Percentiles rank a stretch among this genome's conserved stretches.
Conservation (phyloP, 2,113 vertebrate species). For the Apeltes quadracus region DNA sequence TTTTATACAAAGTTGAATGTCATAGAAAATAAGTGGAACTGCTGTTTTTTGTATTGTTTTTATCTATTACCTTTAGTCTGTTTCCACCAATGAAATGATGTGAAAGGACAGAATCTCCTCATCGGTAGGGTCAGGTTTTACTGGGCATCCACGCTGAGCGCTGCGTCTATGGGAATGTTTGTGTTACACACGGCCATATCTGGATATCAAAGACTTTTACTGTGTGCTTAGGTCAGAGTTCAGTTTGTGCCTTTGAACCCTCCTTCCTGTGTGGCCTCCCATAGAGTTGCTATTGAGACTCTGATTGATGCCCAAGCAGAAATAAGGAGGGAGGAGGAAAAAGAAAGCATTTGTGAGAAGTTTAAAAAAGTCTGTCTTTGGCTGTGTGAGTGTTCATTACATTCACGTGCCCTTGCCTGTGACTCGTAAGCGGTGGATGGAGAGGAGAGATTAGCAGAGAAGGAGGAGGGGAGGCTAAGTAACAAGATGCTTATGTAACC, state of each 20-base stretch:
- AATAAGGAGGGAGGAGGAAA: slow-evolving; percentile 27
- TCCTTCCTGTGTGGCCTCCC: slow-evolving; percentile 74
- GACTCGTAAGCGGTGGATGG: slow-evolving; percentile 34
- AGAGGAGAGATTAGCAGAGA: slow-evolving; percentile 47
- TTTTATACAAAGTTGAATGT: background rate
- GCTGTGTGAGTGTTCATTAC: slow-evolving; percentile 19
- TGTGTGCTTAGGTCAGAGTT: slow-evolving; percentile 70
- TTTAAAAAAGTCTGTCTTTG: background rate
- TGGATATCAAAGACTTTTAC: slow-evolving; percentile 74
- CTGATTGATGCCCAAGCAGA: slow-evolving; percentile 63
- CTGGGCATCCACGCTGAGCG: slow-evolving; percentile 39
- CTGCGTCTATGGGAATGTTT: slow-evolving; percentile 63
- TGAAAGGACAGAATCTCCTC: background rate
- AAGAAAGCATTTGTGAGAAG: slow-evolving; percentile 33
- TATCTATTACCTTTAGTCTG: background rate
- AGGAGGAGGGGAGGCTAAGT: slow-evolving; percentile 32
- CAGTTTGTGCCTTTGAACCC: slow-evolving; percentile 68
- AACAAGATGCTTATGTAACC: slow-evolving; percentile 75
- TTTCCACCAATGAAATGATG: background rate
- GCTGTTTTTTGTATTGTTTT: background rate
- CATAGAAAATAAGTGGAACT: background rate
- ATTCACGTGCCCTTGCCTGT: slow-evolving; percentile 24
- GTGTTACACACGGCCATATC: slow-evolving; percentile 67
- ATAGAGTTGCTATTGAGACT: slow-evolving; percentile 57
- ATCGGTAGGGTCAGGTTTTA: slow-evolving; percentile 63